phyloP scores from a whole-genome alignment of 2,113 vertebrate genomes.

The Prietella phreatophila region DNA sequence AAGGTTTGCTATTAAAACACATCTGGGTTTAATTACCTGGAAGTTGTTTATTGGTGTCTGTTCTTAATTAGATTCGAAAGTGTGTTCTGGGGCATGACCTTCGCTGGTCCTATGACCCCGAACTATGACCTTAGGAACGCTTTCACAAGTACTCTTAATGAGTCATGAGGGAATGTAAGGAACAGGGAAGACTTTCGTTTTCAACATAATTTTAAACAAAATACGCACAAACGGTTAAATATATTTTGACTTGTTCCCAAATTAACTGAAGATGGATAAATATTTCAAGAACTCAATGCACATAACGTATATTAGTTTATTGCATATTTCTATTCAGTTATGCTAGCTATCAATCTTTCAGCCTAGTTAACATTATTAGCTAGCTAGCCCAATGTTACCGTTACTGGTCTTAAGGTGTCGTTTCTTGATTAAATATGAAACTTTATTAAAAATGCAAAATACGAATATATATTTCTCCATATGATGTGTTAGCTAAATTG shows the following conservation, averaged over 20 bases:
- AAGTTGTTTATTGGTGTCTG: neutral
- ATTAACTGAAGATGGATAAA: neutral
- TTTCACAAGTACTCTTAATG: neutral
- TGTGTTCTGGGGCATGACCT: neutral
- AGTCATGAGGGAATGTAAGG: neutral
- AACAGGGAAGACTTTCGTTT: neutral
- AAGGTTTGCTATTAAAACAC: neutral
- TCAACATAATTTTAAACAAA: neutral
- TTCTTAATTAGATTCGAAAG: neutral
- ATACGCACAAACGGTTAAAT: neutral
- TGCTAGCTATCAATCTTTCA: neutral
- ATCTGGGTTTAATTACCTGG: neutral
- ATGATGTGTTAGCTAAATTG: neutral
- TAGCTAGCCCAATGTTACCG: neutral
- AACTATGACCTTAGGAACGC: neutral
- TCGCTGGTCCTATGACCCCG: neutral
- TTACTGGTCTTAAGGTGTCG: neutral
- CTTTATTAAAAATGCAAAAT: neutral
- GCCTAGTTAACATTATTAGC: neutral
- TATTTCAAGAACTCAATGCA: neutral
- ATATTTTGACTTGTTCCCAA: neutral
- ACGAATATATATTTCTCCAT: neutral
- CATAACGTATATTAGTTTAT: neutral
- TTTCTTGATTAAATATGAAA: neutral
- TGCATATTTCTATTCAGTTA: neutral